Conservation (phyloP, 2,797 vertebrate species). For the Pantherophis vulpinus region DNA sequence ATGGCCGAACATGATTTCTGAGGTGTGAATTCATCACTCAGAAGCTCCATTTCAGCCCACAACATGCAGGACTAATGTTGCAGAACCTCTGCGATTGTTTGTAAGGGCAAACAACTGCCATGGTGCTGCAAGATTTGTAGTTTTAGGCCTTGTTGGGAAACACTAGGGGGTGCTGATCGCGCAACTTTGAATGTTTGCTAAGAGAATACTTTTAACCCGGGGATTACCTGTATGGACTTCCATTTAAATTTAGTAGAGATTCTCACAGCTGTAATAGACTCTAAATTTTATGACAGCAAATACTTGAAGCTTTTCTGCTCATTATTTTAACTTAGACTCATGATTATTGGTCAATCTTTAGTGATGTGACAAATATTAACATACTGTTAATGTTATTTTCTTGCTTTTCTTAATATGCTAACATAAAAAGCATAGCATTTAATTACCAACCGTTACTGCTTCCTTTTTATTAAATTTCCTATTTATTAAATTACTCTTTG, state of each 20-base stretch:
- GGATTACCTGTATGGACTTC: too few species aligned
- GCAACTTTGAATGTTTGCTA: too few species aligned
- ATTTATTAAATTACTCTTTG: background rate
- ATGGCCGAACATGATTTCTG: too few species aligned
- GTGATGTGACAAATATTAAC: background rate
- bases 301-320: background rate
- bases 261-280: background rate
- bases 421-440: background rate
- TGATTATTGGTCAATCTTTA: background rate
- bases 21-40: too few species aligned
- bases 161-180: too few species aligned
- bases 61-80: too few species aligned
- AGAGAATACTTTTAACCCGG: too few species aligned
- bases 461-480: background rate
- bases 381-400: background rate
- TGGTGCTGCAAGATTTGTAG: too few species aligned
- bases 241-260: background rate
- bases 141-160: too few species aligned
- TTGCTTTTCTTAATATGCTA: background rate
- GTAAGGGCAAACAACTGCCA: too few species aligned
- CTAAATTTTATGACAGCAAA: background rate
- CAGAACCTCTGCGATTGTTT: too few species aligned
- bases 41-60: too few species aligned
- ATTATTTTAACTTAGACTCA: background rate
- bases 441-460: background rate